Base-by-base conservation (phyloP, 2,113 vertebrate genomes). In the Arvicanthis niloticus region DNA sequence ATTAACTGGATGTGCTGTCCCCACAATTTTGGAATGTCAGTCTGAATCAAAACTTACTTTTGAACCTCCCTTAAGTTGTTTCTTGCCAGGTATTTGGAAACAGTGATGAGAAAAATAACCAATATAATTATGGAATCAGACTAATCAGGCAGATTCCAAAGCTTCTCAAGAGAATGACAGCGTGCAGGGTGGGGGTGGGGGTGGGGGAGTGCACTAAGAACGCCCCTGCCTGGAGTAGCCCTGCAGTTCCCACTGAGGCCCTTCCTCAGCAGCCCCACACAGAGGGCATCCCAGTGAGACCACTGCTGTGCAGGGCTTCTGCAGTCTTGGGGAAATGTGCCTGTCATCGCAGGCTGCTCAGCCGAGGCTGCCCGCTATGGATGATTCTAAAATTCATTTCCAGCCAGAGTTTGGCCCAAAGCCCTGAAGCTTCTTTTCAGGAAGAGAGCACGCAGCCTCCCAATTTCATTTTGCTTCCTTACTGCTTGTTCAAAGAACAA, bases 401-500 rank as follows among this genome's bases (percentile, higher is more conserved):
- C 77, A 97, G 94, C 26, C 91, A 92, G 81, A 94, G 73, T 94
- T 96, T 96, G 97, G 96, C 93, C 77, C 60, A 89, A 91, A 95
- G 97, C 91, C 88, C 51, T 2, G 1, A 92, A 98, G 93, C 60
- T 75, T 96, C 97, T 93, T 96, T 95, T 94, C 91, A 96, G 95
- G 93, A 95, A 93, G 91, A 92, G 93, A 97, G 86, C 86, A 62
- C 0, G 17, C 45, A 93, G 80, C 80, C 81, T 97, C 96, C 90
- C 84, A 48, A 60, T 91, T 96, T 94, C 91, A 82, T 95, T 96
- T 91, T 93, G 56, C 78, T 94, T 96, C 93, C 76, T 91, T 53
- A 77, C 96, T 96, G 92, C 91, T 93, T 92, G 80, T 96, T 97
- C 92, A 90, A 96, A 97, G 86, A 88, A 93, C 89, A 97, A 96